Conservation (phyloP, 2,888 invertebrate genomes). For the Idaea dimidiata region DNA sequence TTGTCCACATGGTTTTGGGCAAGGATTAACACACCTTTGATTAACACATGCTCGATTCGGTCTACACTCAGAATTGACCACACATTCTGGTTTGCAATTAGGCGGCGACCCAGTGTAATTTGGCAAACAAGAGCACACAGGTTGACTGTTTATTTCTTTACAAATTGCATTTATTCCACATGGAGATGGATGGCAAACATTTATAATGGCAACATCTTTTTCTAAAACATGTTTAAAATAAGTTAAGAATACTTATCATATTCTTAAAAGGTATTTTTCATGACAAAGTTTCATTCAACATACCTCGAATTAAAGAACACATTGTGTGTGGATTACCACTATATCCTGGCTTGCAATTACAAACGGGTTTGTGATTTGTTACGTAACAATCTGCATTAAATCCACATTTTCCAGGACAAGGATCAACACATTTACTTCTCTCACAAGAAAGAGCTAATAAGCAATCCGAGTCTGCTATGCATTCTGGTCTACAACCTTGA, state of each 20-base stretch:
- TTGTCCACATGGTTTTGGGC: conserved; percentile 84
- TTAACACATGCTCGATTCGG: conserved; percentile 84
- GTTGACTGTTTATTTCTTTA: conserved; percentile 85
- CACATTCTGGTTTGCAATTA: conserved; percentile 83
- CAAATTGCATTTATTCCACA: conserved; percentile 88
- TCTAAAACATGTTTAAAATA: conserved; percentile 46
- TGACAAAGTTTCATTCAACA: conserved; percentile 23
- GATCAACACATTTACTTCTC: conserved; percentile 84
- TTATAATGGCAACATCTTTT: conserved; percentile 49
- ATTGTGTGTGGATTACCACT: conserved; percentile 84
- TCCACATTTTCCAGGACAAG: conserved; percentile 86
- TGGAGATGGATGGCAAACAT: conserved; percentile 87
- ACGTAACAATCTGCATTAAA: conserved; percentile 84
- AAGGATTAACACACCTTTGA: conserved; percentile 85
- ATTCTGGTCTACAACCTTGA: conserved; percentile 86
- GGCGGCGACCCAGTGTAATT: conserved; percentile 85
- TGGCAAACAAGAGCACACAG: conserved; percentile 86
- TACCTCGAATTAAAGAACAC: conserved; percentile 63
- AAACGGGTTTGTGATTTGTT: conserved; percentile 84
- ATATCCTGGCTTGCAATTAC: conserved; percentile 82
- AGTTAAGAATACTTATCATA: neutral
- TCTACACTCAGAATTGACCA: conserved; percentile 84
- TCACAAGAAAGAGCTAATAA: conserved; percentile 83
- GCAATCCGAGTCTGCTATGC: conserved; percentile 84
- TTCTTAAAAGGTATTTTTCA: neutral